phyloP scores from a whole-genome alignment of 1,140 invertebrate species.

The Chironomus tepperi region DNA sequence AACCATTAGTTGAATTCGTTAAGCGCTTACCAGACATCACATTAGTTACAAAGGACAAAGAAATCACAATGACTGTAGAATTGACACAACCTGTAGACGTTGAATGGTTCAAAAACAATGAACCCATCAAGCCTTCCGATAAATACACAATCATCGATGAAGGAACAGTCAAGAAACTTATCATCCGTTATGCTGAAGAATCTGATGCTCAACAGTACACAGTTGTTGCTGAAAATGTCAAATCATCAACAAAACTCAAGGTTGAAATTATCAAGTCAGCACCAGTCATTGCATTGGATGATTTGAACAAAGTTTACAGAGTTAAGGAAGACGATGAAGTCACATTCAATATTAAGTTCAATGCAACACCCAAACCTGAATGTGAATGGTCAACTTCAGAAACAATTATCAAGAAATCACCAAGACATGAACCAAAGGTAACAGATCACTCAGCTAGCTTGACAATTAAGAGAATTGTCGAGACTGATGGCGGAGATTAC shows the following conservation, averaged over 20 bases:
- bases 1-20: conserved; percentile 69
- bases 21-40: conserved; percentile 69
- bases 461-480: conserved; percentile 63
- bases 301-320: conserved; percentile 54
- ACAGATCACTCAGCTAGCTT: conserved; percentile 59
- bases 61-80: conserved; percentile 73
- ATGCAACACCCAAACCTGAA: conserved; percentile 57
- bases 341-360: conserved; percentile 60
- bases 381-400: conserved; percentile 65
- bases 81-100: conserved; percentile 71
- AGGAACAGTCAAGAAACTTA: conserved; percentile 62
- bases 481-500: conserved; percentile 63
- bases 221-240: conserved; percentile 70
- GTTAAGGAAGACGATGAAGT: conserved; percentile 61
- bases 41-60: conserved; percentile 57
- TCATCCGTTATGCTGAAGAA: conserved; percentile 68
- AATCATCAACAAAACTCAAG: conserved; percentile 73
- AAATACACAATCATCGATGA: conserved; percentile 66
- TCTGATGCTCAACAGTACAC: conserved; percentile 82
- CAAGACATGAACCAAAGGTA: conserved; percentile 49
- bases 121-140: conserved; percentile 56
- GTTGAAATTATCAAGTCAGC: conserved; percentile 70
- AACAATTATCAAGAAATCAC: conserved; percentile 53
- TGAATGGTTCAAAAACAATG: conserved; percentile 72
- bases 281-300: conserved; percentile 52